Conservation (phyloP, 2,797 vertebrate species). For the Eulemur mongoz region DNA sequence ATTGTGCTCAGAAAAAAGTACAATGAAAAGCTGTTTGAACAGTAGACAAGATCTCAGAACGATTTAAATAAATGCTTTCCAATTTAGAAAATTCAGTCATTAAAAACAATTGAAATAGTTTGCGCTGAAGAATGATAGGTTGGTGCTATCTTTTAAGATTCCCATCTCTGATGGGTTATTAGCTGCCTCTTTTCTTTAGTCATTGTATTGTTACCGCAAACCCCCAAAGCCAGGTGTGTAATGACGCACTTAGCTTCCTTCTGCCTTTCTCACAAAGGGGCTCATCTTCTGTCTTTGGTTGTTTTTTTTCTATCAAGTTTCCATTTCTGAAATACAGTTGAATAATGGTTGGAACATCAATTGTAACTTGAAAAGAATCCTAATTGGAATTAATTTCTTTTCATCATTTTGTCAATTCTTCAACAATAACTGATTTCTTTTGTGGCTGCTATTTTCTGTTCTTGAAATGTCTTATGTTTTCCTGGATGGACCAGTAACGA, state of each 20-base stretch:
- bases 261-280: background rate
- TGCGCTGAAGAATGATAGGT: background rate
- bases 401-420: background rate
- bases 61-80: slow-evolving; percentile 58
- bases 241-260: slow-evolving; percentile 6
- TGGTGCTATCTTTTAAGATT: background rate
- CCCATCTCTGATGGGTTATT: background rate
- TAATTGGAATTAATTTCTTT: slow-evolving; percentile 38
- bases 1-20: background rate
- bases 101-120: slow-evolving; percentile 61
- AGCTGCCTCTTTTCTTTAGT: background rate
- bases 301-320: background rate
- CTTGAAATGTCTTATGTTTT: background rate
- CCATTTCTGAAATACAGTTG: slow-evolving; percentile 25
- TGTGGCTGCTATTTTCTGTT: background rate
- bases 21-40: slow-evolving; percentile 26
- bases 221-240: background rate
- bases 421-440: background rate
- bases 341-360: slow-evolving; percentile 44
- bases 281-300: background rate
- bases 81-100: slow-evolving; percentile 48
- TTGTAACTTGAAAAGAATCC: slow-evolving; percentile 40
- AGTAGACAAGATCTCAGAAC: background rate
- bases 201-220: background rate
- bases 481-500: background rate